Evolutionary conservation across 2,797 vertebrate species (phyloP).

Genomic region (Sebastes steindachneri): DNA sequence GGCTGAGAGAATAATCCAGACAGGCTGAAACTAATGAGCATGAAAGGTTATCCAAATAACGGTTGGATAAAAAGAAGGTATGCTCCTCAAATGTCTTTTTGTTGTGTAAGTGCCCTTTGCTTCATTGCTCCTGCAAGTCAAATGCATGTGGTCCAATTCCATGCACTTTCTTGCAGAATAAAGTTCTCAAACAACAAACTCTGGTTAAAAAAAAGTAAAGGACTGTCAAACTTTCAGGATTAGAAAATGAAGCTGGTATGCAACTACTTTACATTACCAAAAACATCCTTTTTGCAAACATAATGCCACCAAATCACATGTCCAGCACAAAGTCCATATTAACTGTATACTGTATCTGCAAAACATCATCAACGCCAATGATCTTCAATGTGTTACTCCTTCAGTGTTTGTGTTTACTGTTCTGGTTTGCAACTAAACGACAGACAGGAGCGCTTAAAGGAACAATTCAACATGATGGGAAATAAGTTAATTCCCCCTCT

Average conservation of each 20-base stretch:
- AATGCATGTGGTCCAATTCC: background rate
- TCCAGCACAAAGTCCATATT: background rate
- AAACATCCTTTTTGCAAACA: background rate
- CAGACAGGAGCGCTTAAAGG: background rate
- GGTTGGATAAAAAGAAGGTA: background rate
- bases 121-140: background rate
- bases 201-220: background rate
- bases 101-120: background rate
- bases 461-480: fast-evolving
- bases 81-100: background rate
- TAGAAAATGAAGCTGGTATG: background rate
- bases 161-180: background rate
- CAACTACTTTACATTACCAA: background rate
- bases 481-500: too few relatives aligned
- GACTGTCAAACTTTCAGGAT: background rate
- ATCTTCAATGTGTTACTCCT: background rate
- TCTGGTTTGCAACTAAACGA: background rate
- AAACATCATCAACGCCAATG: background rate
- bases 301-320: background rate
- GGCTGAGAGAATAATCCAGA: background rate
- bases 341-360: background rate
- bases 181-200: background rate
- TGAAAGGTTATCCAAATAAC: slow-evolving; percentile 17
- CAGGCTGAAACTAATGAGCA: slow-evolving; percentile 23
- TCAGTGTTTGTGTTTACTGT: background rate